Conservation (phyloP, 1,140 invertebrate species). For the Cardiocondyla obscurior region DNA sequence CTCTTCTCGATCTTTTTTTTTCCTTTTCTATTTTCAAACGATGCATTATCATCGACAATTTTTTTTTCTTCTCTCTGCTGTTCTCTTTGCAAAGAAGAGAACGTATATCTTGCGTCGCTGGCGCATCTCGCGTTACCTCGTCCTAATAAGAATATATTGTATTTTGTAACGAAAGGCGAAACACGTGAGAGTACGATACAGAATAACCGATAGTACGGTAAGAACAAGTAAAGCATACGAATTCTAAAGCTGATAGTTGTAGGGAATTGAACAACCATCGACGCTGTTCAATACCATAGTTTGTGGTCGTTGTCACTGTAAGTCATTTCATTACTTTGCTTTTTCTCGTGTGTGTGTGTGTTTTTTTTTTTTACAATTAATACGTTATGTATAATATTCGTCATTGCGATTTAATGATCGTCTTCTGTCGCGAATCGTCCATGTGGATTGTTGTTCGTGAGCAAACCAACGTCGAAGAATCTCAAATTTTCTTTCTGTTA, state of each 20-base stretch:
- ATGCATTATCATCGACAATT: slow-evolving; percentile 1
- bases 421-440: slow-evolving; percentile 46
- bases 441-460: slow-evolving; percentile 33
- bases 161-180: slow-evolving; percentile 70
- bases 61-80: not conserved
- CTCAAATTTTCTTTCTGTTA: not conserved
- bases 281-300: slow-evolving; percentile 76
- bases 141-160: slow-evolving; percentile 66
- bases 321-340: slow-evolving; percentile 27
- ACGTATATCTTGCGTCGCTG: slow-evolving; percentile 27
- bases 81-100: not conserved
- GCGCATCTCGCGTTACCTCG: slow-evolving; percentile 49
- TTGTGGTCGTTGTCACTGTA: slow-evolving; percentile 76
- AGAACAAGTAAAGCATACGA: slow-evolving; percentile 83
- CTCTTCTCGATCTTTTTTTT: not conserved
- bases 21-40: not conserved
- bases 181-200: slow-evolving; percentile 62
- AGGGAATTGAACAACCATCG: slow-evolving; percentile 76
- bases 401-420: slow-evolving; percentile 40
- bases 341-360: too few species aligned
- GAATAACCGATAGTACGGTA: slow-evolving; percentile 74
- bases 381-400: slow-evolving; percentile 41
- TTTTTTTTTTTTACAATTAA: slow-evolving; percentile 24
- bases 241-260: slow-evolving; percentile 83
- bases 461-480: slow-evolving; percentile 60